phyloP scores from a whole-genome alignment of 2,113 vertebrate genomes.

The Corythornis madagascariensis region DNA sequence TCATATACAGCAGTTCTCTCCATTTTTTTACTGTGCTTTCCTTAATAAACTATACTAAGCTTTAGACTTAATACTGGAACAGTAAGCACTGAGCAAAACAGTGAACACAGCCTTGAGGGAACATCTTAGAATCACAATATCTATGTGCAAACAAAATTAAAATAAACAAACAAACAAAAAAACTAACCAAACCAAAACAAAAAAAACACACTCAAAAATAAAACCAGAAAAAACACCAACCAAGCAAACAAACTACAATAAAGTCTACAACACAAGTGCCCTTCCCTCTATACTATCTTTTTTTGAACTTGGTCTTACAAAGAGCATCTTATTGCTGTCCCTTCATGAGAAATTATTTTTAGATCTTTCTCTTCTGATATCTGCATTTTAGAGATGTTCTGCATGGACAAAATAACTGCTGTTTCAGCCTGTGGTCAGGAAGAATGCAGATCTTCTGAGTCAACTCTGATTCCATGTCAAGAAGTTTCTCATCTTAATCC shows the following conservation, averaged over 20 bases:
- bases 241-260: too few species aligned
- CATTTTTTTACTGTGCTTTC: not conserved
- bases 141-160: not conserved
- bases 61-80: not conserved
- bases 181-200: too few species aligned
- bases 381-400: not conserved
- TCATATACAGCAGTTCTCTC: not conserved
- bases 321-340: not conserved
- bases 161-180: too few species aligned
- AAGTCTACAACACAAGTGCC: not conserved
- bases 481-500: not conserved
- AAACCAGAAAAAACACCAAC: too few species aligned
- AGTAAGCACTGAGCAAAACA: not conserved
- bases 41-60: not conserved
- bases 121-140: not conserved
- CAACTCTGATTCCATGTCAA: not conserved
- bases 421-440: not conserved
- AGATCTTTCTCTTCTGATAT: not conserved
- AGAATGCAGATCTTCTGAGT: conserved; percentile 17
- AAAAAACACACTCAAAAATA: too few species aligned
- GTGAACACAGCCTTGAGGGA: not conserved
- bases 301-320: not conserved
- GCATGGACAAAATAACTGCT: not conserved
- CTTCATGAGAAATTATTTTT: not conserved
- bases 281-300: not conserved